Percentiles rank a stretch among this genome's conserved stretches.
Conservation (phyloP, 2,888 invertebrate genomes). For the Agrotis puta region DNA sequence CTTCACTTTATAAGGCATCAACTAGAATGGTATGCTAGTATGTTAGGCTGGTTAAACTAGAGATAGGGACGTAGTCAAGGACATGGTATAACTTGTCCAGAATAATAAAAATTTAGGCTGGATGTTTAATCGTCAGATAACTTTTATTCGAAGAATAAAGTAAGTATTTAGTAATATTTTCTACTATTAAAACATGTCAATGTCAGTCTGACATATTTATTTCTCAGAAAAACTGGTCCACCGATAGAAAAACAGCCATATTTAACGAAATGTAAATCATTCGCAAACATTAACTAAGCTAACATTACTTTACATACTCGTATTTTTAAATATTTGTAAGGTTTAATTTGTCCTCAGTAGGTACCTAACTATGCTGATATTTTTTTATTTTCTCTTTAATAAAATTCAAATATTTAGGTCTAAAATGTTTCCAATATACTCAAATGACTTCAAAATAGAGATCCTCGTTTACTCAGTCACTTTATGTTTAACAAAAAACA, state of each 20-base stretch:
- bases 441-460: not conserved
- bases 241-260: not conserved
- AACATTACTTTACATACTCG: too few relatives aligned
- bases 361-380: too few relatives aligned
- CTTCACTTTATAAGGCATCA: slow-evolving; percentile 57
- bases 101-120: not conserved
- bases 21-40: slow-evolving; percentile 40
- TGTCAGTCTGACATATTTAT: not conserved
- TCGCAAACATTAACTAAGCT: too few relatives aligned
- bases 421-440: too few relatives aligned
- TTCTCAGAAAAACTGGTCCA: not conserved
- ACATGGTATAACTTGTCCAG: too few relatives aligned
- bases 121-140: not conserved
- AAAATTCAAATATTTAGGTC: too few relatives aligned
- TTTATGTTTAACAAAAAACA: slow-evolving; percentile 42
- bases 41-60: slow-evolving; percentile 11
- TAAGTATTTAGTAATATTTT: too few relatives aligned
- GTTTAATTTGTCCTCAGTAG: too few relatives aligned
- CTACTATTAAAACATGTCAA: too few relatives aligned
- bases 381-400: too few relatives aligned
- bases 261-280: not conserved
- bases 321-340: too few relatives aligned
- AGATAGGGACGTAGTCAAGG: slow-evolving; percentile 15
- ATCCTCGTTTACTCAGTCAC: slow-evolving; percentile 13
- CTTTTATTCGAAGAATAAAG: not conserved